Evolutionary conservation across 2,113 vertebrate genomes (phyloP), one percentile per base, ranked within the genome.

Genomic region (Oryzias melastigma): DNA sequence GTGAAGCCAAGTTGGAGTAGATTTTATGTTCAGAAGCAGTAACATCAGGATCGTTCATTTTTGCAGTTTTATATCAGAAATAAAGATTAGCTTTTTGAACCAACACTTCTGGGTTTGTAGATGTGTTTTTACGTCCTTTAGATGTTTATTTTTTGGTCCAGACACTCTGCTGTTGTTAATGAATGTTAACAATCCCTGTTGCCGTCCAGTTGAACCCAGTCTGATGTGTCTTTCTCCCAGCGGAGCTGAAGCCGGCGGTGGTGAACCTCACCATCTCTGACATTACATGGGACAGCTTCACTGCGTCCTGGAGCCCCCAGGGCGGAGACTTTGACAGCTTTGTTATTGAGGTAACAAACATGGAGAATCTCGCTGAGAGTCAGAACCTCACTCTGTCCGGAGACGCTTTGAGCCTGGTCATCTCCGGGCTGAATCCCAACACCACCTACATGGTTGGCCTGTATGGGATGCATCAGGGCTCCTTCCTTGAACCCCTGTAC

Each of bases 281-380:
- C 80, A 68, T 91, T 78, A 91, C 91, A 84, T 97, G 95, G 94
- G 92, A 95, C 79, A 83, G 94, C 86, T 91, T 98, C 92, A 93
- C 80, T 77, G 93, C 94, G 75, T 93, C 92, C 88, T 98, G 96
- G 96, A 94, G 70, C 3, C 92, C 93, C 73, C 73, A 78, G 0
- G 89, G 83, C 0, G 92, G 91, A 52, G 87, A 84, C 58, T 98
- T 89, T 91, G 92, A 95, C 76, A 89, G 52, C 88, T 98, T 98
- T 93, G 65, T 95, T 82, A 71, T 98, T 83, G 93, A 96, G 91
- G 91, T 98, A 89, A 92, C 90, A 87, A 95, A 96, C 82, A 1
- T 89, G 27, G 92, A 91, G 45, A 77, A 65, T 1, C 66, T 76
- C 0, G 77, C 84, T 22, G 84, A 88, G 27, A 76, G 61, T 56